phyloP scores from a whole-genome alignment of 92 coral and sea anemone species.

The Pocillopora grandis region DNA sequence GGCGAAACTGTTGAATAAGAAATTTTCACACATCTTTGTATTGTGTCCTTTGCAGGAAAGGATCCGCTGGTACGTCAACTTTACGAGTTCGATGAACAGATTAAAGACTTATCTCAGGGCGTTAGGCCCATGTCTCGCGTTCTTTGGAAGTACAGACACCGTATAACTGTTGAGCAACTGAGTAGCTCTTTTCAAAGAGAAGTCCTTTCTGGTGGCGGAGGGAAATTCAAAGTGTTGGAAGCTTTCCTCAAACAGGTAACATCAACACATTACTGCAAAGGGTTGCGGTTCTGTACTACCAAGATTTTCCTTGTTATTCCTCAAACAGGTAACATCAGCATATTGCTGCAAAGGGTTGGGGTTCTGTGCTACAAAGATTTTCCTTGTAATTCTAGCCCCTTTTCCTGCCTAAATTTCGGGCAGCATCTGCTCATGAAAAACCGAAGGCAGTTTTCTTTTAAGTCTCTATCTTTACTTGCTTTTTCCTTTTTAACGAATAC shows the following conservation, averaged over 20 bases:
- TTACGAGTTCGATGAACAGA: conserved; percentile 61
- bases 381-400: neutral
- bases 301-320: conserved; percentile 6
- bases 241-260: conserved; percentile 64
- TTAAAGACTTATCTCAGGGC: conserved; percentile 39
- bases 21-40: neutral
- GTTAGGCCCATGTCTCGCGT: conserved; percentile 39
- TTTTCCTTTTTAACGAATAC: conserved; percentile 29
- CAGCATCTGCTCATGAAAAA: neutral
- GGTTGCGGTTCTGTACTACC: too few relatives aligned
- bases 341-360: too few relatives aligned
- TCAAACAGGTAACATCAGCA: conserved; percentile 48
- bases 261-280: too few relatives aligned
- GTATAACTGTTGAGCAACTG: conserved; percentile 64
- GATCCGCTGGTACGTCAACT: conserved; percentile 67
- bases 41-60: conserved; percentile 38
- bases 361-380: neutral
- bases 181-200: conserved; percentile 56
- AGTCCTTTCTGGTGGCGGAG: conserved; percentile 33
- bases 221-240: conserved; percentile 40
- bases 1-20: too few relatives aligned
- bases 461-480: neutral
- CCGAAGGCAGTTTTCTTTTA: neutral
- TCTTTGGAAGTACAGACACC: conserved; percentile 73
- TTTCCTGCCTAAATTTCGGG: neutral